These are phyloP conservation scores for Ormyrus thymus DNA, from an alignment of 2,888 invertebrate species.

Conservation along the genomic window DNA sequence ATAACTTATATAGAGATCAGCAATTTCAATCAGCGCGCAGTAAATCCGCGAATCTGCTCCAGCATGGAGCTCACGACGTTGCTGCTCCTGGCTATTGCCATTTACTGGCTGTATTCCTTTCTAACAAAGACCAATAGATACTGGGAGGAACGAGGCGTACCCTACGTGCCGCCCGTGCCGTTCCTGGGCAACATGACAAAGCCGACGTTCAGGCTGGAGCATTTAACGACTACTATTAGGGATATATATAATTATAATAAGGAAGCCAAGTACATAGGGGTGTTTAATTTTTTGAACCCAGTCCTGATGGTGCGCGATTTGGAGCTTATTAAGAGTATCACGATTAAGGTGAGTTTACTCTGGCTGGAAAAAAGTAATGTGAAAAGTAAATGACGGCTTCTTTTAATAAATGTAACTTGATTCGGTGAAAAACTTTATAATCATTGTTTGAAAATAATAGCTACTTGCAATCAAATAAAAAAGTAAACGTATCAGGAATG, in stretches of 20 bases:
- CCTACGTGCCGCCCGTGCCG: slow-evolving; percentile 13
- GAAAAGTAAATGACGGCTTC: too few species aligned
- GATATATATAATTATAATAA: slow-evolving; percentile 55
- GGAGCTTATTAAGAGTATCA: slow-evolving; percentile 59
- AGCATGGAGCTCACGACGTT: slow-evolving; percentile 2
- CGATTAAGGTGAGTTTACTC: slow-evolving; percentile 14
- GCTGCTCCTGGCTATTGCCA: background rate
- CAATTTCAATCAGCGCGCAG: too few species aligned
- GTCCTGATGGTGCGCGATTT: slow-evolving; percentile 60
- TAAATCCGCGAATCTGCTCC: background rate
- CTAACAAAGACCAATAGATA: background rate
- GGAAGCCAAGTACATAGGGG: slow-evolving; percentile 62
- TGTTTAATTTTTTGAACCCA: slow-evolving; percentile 59
- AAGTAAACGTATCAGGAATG: too few species aligned
- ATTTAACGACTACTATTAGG: slow-evolving; percentile 45
- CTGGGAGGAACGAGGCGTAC: slow-evolving; percentile 16
- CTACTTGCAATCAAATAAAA: too few species aligned
- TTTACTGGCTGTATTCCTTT: slow-evolving; percentile 5
- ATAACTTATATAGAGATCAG: too few species aligned
- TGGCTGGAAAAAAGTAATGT: too few species aligned
- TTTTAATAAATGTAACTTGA: too few species aligned
- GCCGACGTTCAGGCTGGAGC: slow-evolving; percentile 31
- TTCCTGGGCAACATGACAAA: slow-evolving; percentile 30
- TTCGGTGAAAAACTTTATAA: too few species aligned
- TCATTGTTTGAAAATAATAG: too few species aligned